Conservation (phyloP, 2,113 vertebrate species). For the Panthera leo region DNA sequence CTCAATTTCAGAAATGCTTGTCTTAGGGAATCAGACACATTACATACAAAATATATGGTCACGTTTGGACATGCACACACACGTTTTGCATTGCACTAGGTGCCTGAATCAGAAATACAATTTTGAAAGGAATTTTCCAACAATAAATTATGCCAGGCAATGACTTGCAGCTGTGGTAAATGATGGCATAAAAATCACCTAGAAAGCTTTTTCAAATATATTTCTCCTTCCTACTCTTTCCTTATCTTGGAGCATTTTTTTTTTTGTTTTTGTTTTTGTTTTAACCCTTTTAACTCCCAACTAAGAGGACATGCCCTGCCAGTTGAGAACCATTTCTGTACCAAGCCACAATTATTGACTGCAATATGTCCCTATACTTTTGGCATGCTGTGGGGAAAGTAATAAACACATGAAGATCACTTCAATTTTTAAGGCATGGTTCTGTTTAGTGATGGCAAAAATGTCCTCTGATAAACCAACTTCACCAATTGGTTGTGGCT, state of each 20-base stretch:
- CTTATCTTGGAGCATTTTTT: not conserved
- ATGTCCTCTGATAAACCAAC: not conserved
- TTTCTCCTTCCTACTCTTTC: not conserved
- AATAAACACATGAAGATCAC: not conserved
- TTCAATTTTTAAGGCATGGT: not conserved
- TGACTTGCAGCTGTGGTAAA: not conserved
- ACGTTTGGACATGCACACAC: not conserved
- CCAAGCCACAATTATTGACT: not conserved
- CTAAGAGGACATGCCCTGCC: not conserved
- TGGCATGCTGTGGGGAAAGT: not conserved
- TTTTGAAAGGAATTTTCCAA: not conserved
- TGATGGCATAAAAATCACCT: not conserved
- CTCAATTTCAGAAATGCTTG: not conserved
- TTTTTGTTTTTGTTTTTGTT: fast-evolving
- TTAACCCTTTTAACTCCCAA: not conserved
- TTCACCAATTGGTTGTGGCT: not conserved
- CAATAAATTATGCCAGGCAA: not conserved
- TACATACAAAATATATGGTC: not conserved
- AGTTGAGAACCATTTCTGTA: not conserved
- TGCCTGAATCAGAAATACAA: not conserved
- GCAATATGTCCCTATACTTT: not conserved
- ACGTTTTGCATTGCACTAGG: not conserved
- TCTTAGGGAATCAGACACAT: not conserved
- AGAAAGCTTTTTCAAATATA: not conserved
- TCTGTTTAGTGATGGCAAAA: not conserved